Evolutionary conservation across 2,113 vertebrate species (phyloP).

Genomic region (Burhinus oedicnemus): DNA sequence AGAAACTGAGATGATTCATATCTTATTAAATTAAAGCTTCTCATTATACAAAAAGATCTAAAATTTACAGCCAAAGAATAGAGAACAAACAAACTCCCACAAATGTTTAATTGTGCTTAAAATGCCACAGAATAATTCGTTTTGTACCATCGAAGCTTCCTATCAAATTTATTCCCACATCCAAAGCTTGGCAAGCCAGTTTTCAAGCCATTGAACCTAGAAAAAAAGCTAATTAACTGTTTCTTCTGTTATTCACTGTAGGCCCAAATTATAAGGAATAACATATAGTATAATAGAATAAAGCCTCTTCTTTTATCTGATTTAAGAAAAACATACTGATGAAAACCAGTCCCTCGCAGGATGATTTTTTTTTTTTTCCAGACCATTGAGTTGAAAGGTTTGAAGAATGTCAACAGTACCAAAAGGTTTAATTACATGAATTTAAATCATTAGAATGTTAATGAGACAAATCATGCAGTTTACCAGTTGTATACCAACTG

Average conservation of each 20-base stretch:
- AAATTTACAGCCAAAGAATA: constrained; percentile 59
- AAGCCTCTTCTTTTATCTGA: not conserved
- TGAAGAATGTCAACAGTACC: not conserved
- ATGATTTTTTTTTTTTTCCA: not conserved
- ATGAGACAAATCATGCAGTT: not conserved
- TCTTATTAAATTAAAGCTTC: constrained; percentile 45
- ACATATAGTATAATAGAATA: not conserved
- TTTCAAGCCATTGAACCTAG: constrained; percentile 58
- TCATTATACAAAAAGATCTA: constrained; percentile 45
- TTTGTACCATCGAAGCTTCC: constrained; percentile 45
- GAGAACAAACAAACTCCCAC: constrained; percentile 53
- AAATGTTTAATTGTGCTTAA: constrained; percentile 68
- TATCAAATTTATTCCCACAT: constrained; percentile 53
- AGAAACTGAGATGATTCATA: constrained; percentile 45
- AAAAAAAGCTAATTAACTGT: constrained; percentile 50
- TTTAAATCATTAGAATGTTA: not conserved
- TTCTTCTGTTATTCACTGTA: not conserved
- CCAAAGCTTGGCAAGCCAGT: not conserved
- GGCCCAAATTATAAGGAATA: constrained; percentile 2
- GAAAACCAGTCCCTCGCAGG: not conserved
- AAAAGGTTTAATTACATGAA: not conserved
- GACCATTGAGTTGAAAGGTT: not conserved
- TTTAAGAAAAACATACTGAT: not conserved
- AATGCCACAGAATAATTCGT: constrained; percentile 45
- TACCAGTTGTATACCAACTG: not conserved